Evolutionary conservation across 2,888 invertebrate species (phyloP), one percentile per base, ranked within the genome.

Genomic region (Xanthorhoe designata): DNA sequence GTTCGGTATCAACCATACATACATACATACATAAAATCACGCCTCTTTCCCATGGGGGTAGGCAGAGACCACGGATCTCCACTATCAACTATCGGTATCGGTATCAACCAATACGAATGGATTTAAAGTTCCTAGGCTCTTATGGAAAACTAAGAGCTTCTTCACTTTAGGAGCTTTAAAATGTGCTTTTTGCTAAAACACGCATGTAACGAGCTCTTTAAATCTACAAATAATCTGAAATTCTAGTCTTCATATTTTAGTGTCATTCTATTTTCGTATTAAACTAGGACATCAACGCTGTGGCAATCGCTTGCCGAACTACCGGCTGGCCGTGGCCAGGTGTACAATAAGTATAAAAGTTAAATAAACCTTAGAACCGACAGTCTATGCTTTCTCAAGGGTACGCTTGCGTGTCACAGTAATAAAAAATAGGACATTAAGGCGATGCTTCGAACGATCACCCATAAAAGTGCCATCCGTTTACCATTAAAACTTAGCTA

Each of bases 391-490:
- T 47, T 47, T 47, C 68, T 73, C 60, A 24, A 57, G 73, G 73
- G 74, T 66, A 57, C 74, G 74, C 69, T 78, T 74, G 77, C 76
- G 77, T 81, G 79, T 71, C 73, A 72, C 68, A 76, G 77, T 67
- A 71, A 79, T 80, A 79, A 83, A 77, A 75, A 74, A 78, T 71
- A 74, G 77, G 49, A 68, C 68, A 71, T 75, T 77, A 68, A 68
- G 68, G 74, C 68, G 72, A 77, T 75, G 73, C 71, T 65, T 71
- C 71, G 68, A 81, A 80, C 79, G 75, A 76, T 78, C 71, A 35
- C 59, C 76, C 78, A 82, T 83, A 84, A 85, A 84, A 79, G 70
- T 69, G 73, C 75, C 73, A 74, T 79, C 75, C 75, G 61, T 71
- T 75, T 64, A 70, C 75, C 67, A 78, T 80, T 77, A 80, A 70